Percentiles rank a stretch among this genome's conserved stretches.
Conservation (phyloP, 2,888 invertebrate species). For the Ceratothoa steindachneri region DNA sequence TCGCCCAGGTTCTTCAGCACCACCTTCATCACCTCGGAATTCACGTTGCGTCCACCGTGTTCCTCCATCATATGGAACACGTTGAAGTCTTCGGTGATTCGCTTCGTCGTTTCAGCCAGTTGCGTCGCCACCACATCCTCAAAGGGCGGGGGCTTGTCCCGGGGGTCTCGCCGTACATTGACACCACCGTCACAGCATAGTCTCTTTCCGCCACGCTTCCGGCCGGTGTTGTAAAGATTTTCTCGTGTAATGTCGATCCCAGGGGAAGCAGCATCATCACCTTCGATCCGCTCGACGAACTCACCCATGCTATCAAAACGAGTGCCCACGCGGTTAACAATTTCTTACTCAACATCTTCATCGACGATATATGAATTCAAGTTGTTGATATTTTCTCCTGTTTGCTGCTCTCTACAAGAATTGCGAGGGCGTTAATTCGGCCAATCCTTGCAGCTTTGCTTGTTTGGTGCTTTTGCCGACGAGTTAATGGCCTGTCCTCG, state of each 20-base stretch:
- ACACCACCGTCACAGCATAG: slow-evolving; percentile 40
- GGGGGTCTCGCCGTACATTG: slow-evolving; percentile 29
- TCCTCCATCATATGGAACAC: slow-evolving; percentile 39
- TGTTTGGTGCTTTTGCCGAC: no score
- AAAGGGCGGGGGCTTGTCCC: slow-evolving; percentile 22
- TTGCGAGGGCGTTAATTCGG: no score
- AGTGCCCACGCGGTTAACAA: no score
- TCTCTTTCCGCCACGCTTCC: slow-evolving; percentile 35
- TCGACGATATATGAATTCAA: no score
- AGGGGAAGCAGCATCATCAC: slow-evolving; percentile 43
- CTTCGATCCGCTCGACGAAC: slow-evolving; percentile 14
- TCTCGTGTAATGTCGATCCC: slow-evolving; percentile 45
- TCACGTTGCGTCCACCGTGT: slow-evolving; percentile 31
- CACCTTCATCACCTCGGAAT: slow-evolving; percentile 42
- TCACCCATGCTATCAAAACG: no score
- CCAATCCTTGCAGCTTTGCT: no score
- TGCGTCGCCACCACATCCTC: slow-evolving; percentile 35
- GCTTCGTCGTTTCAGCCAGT: slow-evolving; percentile 21
- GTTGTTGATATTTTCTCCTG: no score
- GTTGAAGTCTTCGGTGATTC: slow-evolving; percentile 39
- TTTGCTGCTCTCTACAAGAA: no score
- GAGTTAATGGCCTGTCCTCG: no score
- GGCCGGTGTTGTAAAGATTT: slow-evolving; percentile 43
- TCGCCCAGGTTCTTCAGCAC: slow-evolving; percentile 38
- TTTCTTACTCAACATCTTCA: no score